These are phyloP conservation scores for Cottus gobio DNA, from an alignment of 2,113 vertebrate species.

Conservation along the genomic window DNA sequence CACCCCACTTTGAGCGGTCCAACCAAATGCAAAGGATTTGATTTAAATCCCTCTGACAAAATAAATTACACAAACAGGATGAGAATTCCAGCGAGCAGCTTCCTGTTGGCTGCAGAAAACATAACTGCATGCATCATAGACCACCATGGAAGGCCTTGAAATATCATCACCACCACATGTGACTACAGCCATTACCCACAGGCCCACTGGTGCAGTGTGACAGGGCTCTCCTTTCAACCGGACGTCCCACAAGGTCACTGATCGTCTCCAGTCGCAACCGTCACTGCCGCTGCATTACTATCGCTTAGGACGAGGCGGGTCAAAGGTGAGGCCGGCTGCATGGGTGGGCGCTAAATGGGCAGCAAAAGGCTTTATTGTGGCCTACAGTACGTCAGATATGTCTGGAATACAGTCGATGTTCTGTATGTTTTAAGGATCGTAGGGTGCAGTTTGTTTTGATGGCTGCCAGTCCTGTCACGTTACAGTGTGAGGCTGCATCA, in stretches of 20 bases:
- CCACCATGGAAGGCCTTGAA: slow-evolving; percentile 46
- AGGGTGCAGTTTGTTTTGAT: slow-evolving; percentile 23
- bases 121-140: slow-evolving; percentile 32
- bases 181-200: slow-evolving; percentile 45
- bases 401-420: slow-evolving; percentile 6
- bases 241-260: slow-evolving; percentile 47
- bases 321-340: slow-evolving; percentile 59
- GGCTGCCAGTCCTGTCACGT: slow-evolving; percentile 19
- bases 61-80: background rate
- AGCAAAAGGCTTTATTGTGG: slow-evolving; percentile 54
- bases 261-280: slow-evolving; percentile 27
- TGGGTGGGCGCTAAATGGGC: slow-evolving; percentile 65
- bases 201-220: slow-evolving; percentile 39
- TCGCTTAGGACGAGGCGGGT: slow-evolving; percentile 44
- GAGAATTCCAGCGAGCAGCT: background rate
- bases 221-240: slow-evolving; percentile 57
- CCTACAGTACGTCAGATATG: slow-evolving; percentile 30
- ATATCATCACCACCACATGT: slow-evolving; percentile 49
- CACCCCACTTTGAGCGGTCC: background rate
- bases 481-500: too few relatives aligned
- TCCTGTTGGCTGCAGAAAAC: slow-evolving; percentile 35
- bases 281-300: slow-evolving; percentile 25
- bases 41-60: background rate
- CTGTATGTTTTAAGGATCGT: background rate
- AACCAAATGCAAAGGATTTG: background rate